Conservation (phyloP, 2,113 vertebrate species). For the Chloropsis cyanopogon region DNA sequence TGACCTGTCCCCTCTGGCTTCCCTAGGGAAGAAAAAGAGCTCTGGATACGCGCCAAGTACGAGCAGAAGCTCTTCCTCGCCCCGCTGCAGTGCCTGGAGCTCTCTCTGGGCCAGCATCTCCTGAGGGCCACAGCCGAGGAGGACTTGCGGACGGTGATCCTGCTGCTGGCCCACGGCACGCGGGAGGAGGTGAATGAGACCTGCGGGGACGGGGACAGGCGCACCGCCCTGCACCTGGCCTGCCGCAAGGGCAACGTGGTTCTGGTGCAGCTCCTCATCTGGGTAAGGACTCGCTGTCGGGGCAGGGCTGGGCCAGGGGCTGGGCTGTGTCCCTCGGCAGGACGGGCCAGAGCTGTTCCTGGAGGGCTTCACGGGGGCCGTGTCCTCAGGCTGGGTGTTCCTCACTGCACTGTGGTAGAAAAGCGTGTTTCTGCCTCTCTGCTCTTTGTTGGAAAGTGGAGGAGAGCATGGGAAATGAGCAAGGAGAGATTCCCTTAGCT, state of each 20-base stretch:
- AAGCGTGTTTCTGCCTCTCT: background rate
- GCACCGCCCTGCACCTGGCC: slow-evolving; percentile 90
- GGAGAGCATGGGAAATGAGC: rapidly evolving
- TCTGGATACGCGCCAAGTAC: slow-evolving; percentile 96
- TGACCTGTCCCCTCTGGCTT: slow-evolving; percentile 15
- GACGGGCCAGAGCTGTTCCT: too few relatives aligned
- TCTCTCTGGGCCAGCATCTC: slow-evolving; percentile 89
- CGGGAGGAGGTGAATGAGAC: slow-evolving; percentile 95
- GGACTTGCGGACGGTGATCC: slow-evolving; percentile 85
- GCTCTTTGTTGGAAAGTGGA: background rate
- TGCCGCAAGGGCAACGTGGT: slow-evolving; percentile 91
- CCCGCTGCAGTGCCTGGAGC: slow-evolving; percentile 77
- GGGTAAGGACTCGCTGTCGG: slow-evolving; percentile 73
- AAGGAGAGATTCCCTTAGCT: background rate
- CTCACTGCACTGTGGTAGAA: rapidly evolving
- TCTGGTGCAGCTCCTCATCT: slow-evolving; percentile 90
- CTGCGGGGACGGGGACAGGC: slow-evolving; percentile 89
- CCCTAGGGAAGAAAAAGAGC: slow-evolving; percentile 92
- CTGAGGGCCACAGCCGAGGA: slow-evolving; percentile 87
- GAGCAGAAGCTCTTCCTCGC: slow-evolving; percentile 95
- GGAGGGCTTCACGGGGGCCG: rapidly evolving
- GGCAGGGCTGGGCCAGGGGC: background rate
- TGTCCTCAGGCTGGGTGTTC: background rate
- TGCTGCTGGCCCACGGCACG: slow-evolving; percentile 89
- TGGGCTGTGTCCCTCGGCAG: background rate